Evolutionary conservation across 2,797 vertebrate genomes (phyloP).

Genomic region (Galagoides demidoff): DNA sequence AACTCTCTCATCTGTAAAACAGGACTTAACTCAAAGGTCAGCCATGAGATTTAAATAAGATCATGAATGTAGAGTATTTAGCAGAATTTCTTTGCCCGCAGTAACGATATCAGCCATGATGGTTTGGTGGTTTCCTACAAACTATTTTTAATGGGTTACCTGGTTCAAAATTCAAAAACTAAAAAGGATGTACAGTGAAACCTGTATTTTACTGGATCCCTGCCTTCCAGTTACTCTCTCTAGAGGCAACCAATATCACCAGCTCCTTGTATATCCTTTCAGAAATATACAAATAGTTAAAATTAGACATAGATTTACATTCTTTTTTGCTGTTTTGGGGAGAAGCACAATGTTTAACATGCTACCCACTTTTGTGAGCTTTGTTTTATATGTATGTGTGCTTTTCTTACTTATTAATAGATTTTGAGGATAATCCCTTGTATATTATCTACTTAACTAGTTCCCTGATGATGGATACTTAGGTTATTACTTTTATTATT

Average conservation of each 20-base stretch:
- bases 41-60: background rate
- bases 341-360: background rate
- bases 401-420: background rate
- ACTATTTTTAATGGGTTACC: background rate
- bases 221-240: background rate
- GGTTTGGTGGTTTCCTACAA: background rate
- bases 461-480: background rate
- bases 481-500: too few species aligned
- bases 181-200: background rate
- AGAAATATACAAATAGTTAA: conserved; percentile 4
- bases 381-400: background rate
- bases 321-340: background rate
- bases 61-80: background rate
- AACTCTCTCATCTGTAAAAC: background rate
- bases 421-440: background rate
- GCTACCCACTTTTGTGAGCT: background rate
- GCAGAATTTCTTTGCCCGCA: background rate
- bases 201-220: background rate
- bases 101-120: background rate
- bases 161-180: background rate
- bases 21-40: background rate
- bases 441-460: background rate
- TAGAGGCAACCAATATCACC: background rate
- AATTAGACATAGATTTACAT: background rate
- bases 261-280: background rate